Conservation (phyloP, 2,888 invertebrate genomes). For the Melitaea athalia region DNA sequence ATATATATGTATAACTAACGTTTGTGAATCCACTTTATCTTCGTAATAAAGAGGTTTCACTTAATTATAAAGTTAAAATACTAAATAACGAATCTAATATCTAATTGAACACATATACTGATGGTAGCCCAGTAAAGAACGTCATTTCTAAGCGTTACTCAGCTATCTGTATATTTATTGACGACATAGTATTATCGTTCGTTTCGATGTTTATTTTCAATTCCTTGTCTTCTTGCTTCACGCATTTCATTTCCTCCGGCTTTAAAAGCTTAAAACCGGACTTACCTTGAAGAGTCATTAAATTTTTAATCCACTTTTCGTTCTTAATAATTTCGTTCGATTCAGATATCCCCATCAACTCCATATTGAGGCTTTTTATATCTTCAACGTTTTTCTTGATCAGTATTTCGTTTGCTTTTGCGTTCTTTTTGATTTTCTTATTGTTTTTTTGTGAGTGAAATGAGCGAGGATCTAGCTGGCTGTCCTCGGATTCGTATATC, state of each 20-base stretch:
- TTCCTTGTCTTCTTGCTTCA: constrained; percentile 46
- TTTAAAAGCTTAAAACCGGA: constrained; percentile 53
- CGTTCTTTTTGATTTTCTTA: constrained; percentile 33
- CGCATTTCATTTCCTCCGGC: constrained; percentile 51
- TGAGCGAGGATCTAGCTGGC: constrained; percentile 22
- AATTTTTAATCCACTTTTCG: constrained; percentile 58
- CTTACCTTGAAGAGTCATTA: constrained; percentile 51
- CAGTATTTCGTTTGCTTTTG: constrained; percentile 30
- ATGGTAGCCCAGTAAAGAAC: not conserved
- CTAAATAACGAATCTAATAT: not conserved
- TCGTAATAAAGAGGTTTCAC: too few species aligned
- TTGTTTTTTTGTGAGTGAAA: constrained; percentile 22
- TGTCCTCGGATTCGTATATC: constrained; percentile 49
- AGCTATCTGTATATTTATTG: constrained; percentile 52
- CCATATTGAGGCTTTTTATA: constrained; percentile 48
- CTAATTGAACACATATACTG: constrained; percentile 6
- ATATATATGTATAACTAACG: too few species aligned
- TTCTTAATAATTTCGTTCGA: constrained; percentile 49
- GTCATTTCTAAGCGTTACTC: constrained; percentile 15
- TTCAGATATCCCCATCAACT: constrained; percentile 34
- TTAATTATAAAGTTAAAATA: too few species aligned
- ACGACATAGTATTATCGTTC: constrained; percentile 43
- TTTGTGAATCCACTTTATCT: too few species aligned
- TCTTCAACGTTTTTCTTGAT: constrained; percentile 49
- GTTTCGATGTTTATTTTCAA: constrained; percentile 57